A percentile compares a stretch with the other conserved stretches of the same genome.
phyloP scores from a whole-genome alignment of 1,140 invertebrate species.

The Phymastichus coffea region DNA sequence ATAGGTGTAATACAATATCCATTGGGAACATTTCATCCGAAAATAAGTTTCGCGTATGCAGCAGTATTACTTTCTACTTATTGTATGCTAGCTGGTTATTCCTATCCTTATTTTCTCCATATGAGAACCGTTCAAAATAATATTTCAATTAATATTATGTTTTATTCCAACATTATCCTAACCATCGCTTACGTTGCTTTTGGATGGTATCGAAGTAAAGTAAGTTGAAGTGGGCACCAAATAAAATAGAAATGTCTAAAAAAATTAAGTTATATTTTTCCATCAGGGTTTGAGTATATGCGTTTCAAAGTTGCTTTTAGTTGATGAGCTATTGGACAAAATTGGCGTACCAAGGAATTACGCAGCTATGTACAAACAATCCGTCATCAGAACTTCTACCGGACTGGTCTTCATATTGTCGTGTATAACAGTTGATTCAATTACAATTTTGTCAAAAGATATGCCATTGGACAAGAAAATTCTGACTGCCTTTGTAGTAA shows the following conservation, averaged over 20 bases:
- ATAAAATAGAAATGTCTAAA: too few relatives aligned
- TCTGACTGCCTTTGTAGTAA: neutral
- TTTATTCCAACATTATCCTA: neutral
- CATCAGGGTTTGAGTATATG: neutral
- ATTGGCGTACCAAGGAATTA: too few relatives aligned
- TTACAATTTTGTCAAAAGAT: neutral
- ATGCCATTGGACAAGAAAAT: neutral
- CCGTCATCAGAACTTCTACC: too few relatives aligned
- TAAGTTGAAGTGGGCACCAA: too few relatives aligned
- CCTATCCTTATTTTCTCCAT: neutral
- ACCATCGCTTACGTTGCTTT: neutral
- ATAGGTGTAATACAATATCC: conserved; percentile 24
- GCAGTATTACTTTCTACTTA: neutral
- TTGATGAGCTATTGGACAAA: neutral
- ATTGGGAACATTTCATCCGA: neutral
- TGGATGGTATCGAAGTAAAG: conserved; percentile 22
- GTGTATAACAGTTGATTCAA: too few relatives aligned
- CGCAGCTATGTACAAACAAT: neutral
- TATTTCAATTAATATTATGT: neutral
- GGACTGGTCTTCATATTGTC: too few relatives aligned
- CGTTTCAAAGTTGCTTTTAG: neutral
- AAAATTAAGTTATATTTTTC: too few relatives aligned
- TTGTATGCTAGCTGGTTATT: neutral
- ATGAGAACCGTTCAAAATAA: neutral
- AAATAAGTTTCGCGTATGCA: conserved; percentile 14